Evolutionary conservation across 2,113 vertebrate species (phyloP).

Genomic region (Lota lota): DNA sequence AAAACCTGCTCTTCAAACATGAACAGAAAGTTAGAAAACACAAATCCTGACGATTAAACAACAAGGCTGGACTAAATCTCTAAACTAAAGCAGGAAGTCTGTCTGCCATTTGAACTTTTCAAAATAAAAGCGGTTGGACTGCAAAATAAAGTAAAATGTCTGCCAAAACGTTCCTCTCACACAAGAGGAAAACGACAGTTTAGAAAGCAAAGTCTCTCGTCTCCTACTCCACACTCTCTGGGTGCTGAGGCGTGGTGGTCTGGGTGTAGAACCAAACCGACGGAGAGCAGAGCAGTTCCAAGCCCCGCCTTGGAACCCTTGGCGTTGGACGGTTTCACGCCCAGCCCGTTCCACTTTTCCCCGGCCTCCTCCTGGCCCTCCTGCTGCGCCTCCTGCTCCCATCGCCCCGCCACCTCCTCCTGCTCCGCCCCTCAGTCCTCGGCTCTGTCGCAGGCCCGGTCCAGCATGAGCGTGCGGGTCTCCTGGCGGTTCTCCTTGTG

Average conservation of each 20-base stretch:
- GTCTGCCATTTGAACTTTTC: too few relatives aligned
- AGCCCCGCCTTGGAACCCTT: conserved; percentile 66
- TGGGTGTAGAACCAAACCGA: too few relatives aligned
- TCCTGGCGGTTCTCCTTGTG: conserved; percentile 67
- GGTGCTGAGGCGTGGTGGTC: too few relatives aligned
- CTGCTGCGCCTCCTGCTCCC: conserved; percentile 61
- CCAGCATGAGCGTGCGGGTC: conserved; percentile 85
- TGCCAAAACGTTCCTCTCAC: too few relatives aligned
- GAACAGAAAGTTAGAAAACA: too few relatives aligned
- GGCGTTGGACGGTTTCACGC: conserved; percentile 69
- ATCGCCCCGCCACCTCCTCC: conserved; percentile 58
- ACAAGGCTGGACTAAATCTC: background rate
- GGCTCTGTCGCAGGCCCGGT: conserved; percentile 80
- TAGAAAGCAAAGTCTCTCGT: too few relatives aligned
- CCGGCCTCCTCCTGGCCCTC: conserved; percentile 61
- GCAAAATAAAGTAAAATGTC: too few relatives aligned
- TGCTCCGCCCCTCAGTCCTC: conserved; percentile 78
- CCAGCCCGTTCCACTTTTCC: conserved; percentile 3
- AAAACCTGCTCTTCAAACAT: too few relatives aligned
- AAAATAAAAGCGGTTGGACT: too few relatives aligned
- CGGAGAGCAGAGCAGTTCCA: conserved; percentile 27
- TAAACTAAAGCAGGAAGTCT: too few relatives aligned
- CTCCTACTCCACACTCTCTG: too few relatives aligned
- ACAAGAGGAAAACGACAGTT: too few relatives aligned
- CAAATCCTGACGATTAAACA: background rate